Evolutionary conservation across 2,797 vertebrate genomes (phyloP), one percentile per base, ranked within the genome.

Genomic region (Podarcis lilfordi): DNA sequence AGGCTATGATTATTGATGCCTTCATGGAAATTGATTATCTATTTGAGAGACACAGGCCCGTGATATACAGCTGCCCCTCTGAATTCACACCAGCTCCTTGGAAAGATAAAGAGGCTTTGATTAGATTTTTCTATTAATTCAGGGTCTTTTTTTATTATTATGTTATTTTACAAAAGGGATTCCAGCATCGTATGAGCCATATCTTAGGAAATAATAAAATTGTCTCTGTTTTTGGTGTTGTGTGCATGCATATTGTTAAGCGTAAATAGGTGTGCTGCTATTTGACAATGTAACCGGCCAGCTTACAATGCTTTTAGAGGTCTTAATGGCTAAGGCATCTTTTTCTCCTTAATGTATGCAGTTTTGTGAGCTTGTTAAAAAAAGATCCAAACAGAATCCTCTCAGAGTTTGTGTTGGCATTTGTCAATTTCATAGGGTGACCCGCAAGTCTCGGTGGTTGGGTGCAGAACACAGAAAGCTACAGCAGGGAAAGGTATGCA

Each of bases 1-100:
- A 98, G 95, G 96, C 95, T 93, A 96, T 89, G 96, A 95, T 98
- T 98, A 99, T 98, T 98, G 98, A 99, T 98, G 97, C 95, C 96
- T 96, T 98, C 98, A 97, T 97, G 98, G 97, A 98, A 98, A 98
- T 98, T 98, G 98, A 99, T 99, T 98, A 98, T 97, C 97, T 97
- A 97, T 97, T 97, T 96, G 96, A 95, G 96, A 96, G 87, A 95
- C 91, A 96, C 88, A 94, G 95, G 92, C 80, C 78, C 76, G 94
- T 97, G 98, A 98, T 97, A 97, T 96, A 97, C 93, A 55, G 94
- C 94, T 80, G 92, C 95, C 96, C 96, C 96, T 95, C 96, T 96
- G 94, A 82, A 89, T 93, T 78, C 96, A 94, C 90, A 88, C 86
- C 59, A 29, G 96, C 95, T 95, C 95, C 95, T 87, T 92, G 90